Conservation (phyloP, 2,797 vertebrate genomes). For the Gastrophryne carolinensis region DNA sequence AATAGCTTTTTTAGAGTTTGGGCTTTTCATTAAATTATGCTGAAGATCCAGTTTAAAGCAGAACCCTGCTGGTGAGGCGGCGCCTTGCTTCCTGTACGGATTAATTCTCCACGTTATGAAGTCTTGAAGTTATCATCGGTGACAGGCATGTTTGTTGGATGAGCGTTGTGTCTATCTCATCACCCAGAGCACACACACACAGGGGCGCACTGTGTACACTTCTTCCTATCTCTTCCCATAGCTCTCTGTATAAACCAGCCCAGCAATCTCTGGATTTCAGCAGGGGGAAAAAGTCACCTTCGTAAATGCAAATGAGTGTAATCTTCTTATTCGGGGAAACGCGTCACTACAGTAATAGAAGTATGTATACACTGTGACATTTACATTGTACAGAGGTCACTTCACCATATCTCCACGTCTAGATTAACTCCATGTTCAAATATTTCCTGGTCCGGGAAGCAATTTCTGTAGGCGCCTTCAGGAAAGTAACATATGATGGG, state of each 20-base stretch:
- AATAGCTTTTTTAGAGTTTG: too few relatives aligned
- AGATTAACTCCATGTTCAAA: too few relatives aligned
- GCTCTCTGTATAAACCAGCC: conserved; percentile 10
- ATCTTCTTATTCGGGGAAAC: neutral
- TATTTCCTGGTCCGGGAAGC: too few relatives aligned
- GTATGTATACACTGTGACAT: too few relatives aligned
- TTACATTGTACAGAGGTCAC: too few relatives aligned
- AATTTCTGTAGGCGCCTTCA: too few relatives aligned
- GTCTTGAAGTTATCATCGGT: neutral
- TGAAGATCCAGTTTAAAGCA: too few relatives aligned
- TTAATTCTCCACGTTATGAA: neutral
- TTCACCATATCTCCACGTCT: too few relatives aligned
- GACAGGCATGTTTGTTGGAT: neutral
- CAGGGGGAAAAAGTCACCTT: conserved; percentile 24
- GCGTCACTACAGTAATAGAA: neutral
- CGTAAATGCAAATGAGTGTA: neutral
- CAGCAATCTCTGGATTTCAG: conserved; percentile 25
- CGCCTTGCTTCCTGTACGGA: neutral
- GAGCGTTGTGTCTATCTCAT: neutral
- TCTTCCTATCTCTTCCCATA: neutral
- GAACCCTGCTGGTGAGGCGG: too few relatives aligned
- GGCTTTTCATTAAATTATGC: too few relatives aligned
- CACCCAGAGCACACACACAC: neutral
- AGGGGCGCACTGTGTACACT: conserved; percentile 9
- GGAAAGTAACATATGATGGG: too few relatives aligned